Conservation (phyloP, 2,113 vertebrate species). For the Nannobrachium achirus region DNA sequence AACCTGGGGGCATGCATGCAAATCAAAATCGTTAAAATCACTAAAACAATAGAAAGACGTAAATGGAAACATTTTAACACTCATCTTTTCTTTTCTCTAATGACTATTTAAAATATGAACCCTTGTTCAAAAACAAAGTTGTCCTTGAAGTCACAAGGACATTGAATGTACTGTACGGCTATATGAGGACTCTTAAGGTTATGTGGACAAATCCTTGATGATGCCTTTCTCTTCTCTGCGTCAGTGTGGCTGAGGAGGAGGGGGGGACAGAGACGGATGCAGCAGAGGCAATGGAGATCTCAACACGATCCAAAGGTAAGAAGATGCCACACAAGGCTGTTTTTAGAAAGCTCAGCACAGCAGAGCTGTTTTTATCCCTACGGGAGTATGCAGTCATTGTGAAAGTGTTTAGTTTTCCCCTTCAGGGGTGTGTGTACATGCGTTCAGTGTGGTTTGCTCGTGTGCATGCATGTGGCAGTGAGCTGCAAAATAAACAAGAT, state of each 20-base stretch:
- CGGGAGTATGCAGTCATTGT: background rate
- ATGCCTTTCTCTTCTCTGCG: conserved; percentile 60
- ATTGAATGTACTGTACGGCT: background rate
- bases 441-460: background rate
- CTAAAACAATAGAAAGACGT: too few species aligned
- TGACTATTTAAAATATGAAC: too few species aligned
- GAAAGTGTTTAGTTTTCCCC: background rate
- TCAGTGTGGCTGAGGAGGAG: conserved; percentile 91
- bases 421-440: background rate
- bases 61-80: too few species aligned
- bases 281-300: conserved; percentile 95
- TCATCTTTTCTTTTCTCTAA: too few species aligned
- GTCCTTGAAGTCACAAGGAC: too few species aligned
- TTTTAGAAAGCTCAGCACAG: background rate
- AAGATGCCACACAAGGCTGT: background rate
- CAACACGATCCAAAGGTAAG: conserved; percentile 97
- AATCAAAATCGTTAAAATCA: too few species aligned
- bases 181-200: background rate
- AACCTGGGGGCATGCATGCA: too few species aligned
- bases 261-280: conserved; percentile 88
- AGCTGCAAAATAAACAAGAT: background rate
- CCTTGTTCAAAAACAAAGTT: too few species aligned
- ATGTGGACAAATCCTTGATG: background rate
- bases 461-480: background rate
- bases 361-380: background rate